Percentiles rank a stretch among this genome's conserved stretches.
These are phyloP conservation scores for Potamilus streckersoni DNA, from an alignment of 1,140 invertebrate genomes.

Conservation along the genomic window DNA sequence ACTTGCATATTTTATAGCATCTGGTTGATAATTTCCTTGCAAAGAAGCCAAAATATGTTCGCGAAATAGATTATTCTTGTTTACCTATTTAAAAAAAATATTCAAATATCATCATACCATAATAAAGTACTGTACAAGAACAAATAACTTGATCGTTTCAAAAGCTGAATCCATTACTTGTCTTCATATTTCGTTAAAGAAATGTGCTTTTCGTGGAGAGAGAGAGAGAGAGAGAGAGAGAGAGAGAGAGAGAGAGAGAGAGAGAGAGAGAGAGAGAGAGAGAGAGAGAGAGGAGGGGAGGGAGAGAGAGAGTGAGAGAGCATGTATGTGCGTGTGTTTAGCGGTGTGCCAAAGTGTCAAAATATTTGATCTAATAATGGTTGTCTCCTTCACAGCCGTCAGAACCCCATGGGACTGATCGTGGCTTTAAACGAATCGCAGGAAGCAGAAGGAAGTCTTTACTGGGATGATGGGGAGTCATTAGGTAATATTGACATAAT, in stretches of 20 bases:
- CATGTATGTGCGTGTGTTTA: no score
- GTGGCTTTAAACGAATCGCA: slow-evolving; percentile 71
- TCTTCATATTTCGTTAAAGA: background rate
- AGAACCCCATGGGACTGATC: slow-evolving; percentile 74
- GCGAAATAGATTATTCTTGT: no score
- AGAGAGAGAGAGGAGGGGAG: background rate
- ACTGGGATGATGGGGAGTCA: slow-evolving; percentile 57
- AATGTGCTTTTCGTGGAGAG: background rate
- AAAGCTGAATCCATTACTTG: background rate
- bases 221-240: no score
- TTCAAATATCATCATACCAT: no score
- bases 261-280: background rate
- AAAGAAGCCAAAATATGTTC: no score
- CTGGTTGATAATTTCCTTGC: no score
- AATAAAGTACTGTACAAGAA: no score
- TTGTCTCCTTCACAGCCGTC: slow-evolving; percentile 66
- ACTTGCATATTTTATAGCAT: no score
- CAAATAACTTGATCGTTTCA: no score
- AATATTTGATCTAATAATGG: background rate
- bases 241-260: background rate
- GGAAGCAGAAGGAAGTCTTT: slow-evolving; percentile 45
- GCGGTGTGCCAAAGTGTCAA: background rate
- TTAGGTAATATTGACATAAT: slow-evolving; percentile 28
- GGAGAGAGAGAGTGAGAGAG: no score
- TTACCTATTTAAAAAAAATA: no score